phyloP scores from a whole-genome alignment of 92 coral and sea anemone genomes.

The Palythoa grandiflora region DNA sequence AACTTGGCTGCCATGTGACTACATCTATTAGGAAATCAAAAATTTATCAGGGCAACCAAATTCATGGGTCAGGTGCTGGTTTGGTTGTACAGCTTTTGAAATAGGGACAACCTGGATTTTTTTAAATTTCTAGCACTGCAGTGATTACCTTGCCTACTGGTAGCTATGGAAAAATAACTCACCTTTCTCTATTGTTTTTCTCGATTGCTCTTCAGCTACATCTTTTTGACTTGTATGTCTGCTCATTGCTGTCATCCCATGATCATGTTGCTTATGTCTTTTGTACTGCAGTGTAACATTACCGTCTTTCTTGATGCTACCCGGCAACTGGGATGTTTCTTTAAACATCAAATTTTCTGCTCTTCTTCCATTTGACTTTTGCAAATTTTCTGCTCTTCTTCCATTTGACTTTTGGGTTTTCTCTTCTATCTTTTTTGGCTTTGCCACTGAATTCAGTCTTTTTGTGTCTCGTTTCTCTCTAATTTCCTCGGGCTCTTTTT shows the following conservation, averaged over 20 bases:
- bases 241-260: not conserved
- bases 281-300: not conserved
- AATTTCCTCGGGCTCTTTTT: not conserved
- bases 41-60: no score
- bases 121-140: no score
- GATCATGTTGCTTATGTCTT: slow-evolving; percentile 4
- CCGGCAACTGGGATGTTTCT: slow-evolving; percentile 22
- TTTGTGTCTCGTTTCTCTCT: not conserved
- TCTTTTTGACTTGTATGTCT: not conserved
- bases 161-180: not conserved
- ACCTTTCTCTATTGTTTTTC: slow-evolving; percentile 27
- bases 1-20: no score
- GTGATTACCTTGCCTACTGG: not conserved
- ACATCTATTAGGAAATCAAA: no score
- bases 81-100: no score
- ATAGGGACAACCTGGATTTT: no score
- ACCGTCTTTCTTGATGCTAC: not conserved
- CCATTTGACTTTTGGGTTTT: not conserved
- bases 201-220: not conserved
- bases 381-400: slow-evolving; percentile 8
- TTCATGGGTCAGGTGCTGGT: no score
- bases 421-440: not conserved
- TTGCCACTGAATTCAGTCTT: not conserved
- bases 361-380: no score
- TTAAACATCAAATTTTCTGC: slow-evolving; percentile 7